These are phyloP conservation scores for Sarcophaga subvicina DNA, from an alignment of 2,888 invertebrate genomes.

Conservation along the genomic window DNA sequence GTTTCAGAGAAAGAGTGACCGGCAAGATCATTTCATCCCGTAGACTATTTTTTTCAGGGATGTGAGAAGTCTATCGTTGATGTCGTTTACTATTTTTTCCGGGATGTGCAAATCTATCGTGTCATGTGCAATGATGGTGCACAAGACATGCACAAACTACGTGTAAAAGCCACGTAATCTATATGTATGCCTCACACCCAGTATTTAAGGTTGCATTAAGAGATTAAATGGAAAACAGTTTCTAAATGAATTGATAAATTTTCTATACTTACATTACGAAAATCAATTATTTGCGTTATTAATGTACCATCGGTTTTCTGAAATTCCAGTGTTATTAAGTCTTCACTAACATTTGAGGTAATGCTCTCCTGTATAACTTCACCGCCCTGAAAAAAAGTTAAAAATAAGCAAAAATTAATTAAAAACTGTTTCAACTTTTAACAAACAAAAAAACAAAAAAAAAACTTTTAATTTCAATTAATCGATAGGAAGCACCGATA, in stretches of 20 bases:
- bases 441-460: background rate
- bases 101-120: too few relatives aligned
- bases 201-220: too few relatives aligned
- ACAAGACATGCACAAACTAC: too few relatives aligned
- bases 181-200: too few relatives aligned
- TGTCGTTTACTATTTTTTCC: too few relatives aligned
- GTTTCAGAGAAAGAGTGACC: too few relatives aligned
- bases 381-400: slow-evolving; percentile 88
- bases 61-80: too few relatives aligned
- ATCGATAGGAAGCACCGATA: slow-evolving; percentile 31
- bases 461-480: slow-evolving; percentile 57
- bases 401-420: slow-evolving; percentile 12
- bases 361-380: slow-evolving; percentile 97
- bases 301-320: slow-evolving; percentile 95
- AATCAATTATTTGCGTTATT: slow-evolving; percentile 96
- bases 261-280: slow-evolving; percentile 90
- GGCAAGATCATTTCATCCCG: too few relatives aligned
- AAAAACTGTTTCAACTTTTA: slow-evolving; percentile 1
- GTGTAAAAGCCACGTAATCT: too few relatives aligned
- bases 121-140: too few relatives aligned
- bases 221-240: background rate
- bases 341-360: slow-evolving; percentile 94
- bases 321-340: slow-evolving; percentile 94
- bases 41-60: too few relatives aligned
- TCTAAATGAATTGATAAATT: background rate